Conservation (phyloP, 2,888 invertebrate genomes). For the Schizotus pectinicornis region DNA sequence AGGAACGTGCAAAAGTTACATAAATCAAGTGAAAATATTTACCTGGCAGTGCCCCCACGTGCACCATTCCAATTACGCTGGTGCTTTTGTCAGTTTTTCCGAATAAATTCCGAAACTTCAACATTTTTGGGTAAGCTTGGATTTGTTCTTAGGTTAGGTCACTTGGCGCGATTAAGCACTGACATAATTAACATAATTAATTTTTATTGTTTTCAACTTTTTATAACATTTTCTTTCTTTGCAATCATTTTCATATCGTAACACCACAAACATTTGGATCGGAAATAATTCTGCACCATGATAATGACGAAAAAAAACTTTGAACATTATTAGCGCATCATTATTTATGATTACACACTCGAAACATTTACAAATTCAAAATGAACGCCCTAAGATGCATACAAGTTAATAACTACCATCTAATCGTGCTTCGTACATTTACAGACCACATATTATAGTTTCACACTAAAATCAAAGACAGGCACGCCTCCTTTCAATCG, state of each 20-base stretch:
- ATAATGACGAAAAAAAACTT: conserved; percentile 7
- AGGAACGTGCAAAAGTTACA: background rate
- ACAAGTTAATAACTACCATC: conserved; percentile 43
- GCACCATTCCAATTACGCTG: conserved; percentile 75
- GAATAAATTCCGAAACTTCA: conserved; percentile 39
- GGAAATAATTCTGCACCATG: background rate
- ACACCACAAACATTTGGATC: no score
- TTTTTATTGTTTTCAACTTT: conserved; percentile 53
- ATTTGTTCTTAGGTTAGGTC: background rate
- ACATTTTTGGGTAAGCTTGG: conserved; percentile 25
- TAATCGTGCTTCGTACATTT: conserved; percentile 47
- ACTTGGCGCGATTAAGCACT: conserved; percentile 16
- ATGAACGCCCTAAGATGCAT: conserved; percentile 33
- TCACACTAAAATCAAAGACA: conserved; percentile 40
- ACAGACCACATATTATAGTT: conserved; percentile 35
- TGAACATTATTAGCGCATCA: conserved; percentile 20
- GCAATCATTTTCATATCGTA: conserved; percentile 1
- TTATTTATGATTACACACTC: conserved; percentile 23
- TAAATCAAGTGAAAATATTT: conserved; percentile 28
- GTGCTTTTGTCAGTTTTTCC: conserved; percentile 39
- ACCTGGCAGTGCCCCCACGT: conserved; percentile 74
- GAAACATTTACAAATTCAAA: conserved; percentile 30
- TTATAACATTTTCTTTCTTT: conserved; percentile 48
- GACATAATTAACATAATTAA: conserved; percentile 49
- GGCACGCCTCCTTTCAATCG: conserved; percentile 45